Conservation (phyloP, 2,797 vertebrate genomes). For the Manis javanica region DNA sequence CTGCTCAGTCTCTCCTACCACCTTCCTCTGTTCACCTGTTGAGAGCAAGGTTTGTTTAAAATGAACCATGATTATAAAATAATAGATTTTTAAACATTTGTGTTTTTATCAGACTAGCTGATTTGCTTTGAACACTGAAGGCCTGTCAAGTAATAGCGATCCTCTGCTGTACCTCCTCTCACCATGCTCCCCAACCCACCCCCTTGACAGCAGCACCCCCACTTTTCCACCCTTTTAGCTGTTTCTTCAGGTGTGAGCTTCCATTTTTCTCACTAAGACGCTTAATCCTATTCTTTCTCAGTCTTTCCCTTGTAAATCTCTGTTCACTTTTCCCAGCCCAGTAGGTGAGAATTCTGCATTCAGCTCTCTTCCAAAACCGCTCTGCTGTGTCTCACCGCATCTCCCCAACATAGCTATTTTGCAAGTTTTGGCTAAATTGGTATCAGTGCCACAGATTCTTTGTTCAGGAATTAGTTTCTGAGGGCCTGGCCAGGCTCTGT, state of each 20-base stretch:
- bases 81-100: neutral
- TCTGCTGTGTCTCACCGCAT: neutral
- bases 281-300: neutral
- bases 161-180: neutral
- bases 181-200: fast-evolving
- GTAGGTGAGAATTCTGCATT: neutral
- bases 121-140: neutral
- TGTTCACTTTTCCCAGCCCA: neutral
- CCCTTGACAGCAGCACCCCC: neutral
- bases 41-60: neutral
- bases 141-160: too few species aligned
- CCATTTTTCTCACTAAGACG: neutral
- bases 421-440: neutral
- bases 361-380: neutral
- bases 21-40: too few species aligned
- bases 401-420: neutral
- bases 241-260: neutral
- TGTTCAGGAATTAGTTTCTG: neutral
- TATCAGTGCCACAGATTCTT: too few species aligned
- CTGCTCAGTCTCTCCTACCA: neutral
- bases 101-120: neutral
- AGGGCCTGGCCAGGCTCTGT: neutral
- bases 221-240: neutral
- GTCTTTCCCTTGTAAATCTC: neutral
- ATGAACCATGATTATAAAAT: neutral